Evolutionary conservation across 1,140 invertebrate genomes (phyloP), one percentile per base, ranked within the genome.

Genomic region (Pygmarrhopalites habei): DNA sequence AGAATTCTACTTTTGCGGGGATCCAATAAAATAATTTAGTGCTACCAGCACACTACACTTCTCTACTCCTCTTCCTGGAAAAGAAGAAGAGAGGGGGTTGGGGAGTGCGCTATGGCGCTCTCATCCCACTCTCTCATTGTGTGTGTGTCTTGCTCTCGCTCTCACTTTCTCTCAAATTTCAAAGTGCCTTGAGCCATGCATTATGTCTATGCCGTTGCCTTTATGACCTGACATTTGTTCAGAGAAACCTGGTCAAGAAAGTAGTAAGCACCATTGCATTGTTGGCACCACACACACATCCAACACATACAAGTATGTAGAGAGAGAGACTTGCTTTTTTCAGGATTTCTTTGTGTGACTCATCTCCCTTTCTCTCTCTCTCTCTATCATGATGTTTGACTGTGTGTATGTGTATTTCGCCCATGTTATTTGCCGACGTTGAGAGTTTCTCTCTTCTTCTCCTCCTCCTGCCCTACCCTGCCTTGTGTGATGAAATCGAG

Each of bases 1-100:
- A 67, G 65, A 64, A 67, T 60, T 67, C 61, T 49, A 67, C 61
- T 67, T 67, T 66, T 60, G 49, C 52, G 44, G 49, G 51, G 58
- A 67, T 58, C 59, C 66, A 68, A 68, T 68, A 68, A 68, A 68
- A 68, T 68, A 68, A 68, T 68, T 68, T 68, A 68, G 51, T 55
- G 39, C 64, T 49, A 43, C 29, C n/a, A n/a, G n/a, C n/a, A n/a
- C 46, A 28, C 35, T 47, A 23, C 57, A 44, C 41, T 46, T 46
- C 43, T 57, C 26, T 51, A 58, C 55, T 44, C 46, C 55, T 47
- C 12, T 7, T 49, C 46, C 17, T 39, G 35, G 10, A 39, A 39
- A 39, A 39, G 10, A 10, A 39, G 7, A n/a, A 39, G 35, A 10
- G 17, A 39, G 10, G 35, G 35, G 17, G 7, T 39, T 39, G 35